Conservation (phyloP, 2,888 invertebrate genomes). For the Reticulitermes lucifugus region DNA sequence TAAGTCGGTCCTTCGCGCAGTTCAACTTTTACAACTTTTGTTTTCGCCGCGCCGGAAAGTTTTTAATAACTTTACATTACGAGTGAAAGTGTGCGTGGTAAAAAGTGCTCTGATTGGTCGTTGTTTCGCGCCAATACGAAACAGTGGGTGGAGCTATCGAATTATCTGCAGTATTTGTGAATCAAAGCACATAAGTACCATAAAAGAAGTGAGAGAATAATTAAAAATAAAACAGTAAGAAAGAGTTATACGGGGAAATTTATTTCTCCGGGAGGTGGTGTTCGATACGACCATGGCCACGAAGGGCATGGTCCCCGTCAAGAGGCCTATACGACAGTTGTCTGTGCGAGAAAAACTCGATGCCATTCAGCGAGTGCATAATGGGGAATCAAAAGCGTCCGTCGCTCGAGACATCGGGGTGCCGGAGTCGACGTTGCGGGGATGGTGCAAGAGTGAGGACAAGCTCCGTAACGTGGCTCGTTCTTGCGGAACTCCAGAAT, state of each 20-base stretch:
- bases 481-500: conserved; percentile 47
- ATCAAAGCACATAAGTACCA: conserved; percentile 29
- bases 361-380: conserved; percentile 84
- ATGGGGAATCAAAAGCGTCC: conserved; percentile 87
- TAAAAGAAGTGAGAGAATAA: not conserved
- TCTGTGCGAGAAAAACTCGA: conserved; percentile 83
- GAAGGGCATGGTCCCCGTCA: conserved; percentile 68
- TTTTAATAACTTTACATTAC: conserved; percentile 53
- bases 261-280: conserved; percentile 13
- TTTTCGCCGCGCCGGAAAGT: conserved; percentile 51
- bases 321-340: conserved; percentile 82
- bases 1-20: conserved; percentile 3
- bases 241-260: conserved; percentile 32
- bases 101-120: conserved; percentile 53
- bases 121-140: conserved; percentile 52
- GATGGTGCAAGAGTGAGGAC: conserved; percentile 90
- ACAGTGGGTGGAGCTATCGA: conserved; percentile 52
- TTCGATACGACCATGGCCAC: conserved; percentile 62
- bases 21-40: conserved; percentile 51
- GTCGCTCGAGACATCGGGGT: conserved; percentile 88
- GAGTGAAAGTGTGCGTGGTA: conserved; percentile 51
- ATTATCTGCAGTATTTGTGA: conserved; percentile 50
- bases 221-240: not conserved
- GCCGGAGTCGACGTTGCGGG: conserved; percentile 86
- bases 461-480: conserved; percentile 64